phyloP scores from a whole-genome alignment of 1,140 invertebrate species.

The Panagrolaimus sp. region DNA sequence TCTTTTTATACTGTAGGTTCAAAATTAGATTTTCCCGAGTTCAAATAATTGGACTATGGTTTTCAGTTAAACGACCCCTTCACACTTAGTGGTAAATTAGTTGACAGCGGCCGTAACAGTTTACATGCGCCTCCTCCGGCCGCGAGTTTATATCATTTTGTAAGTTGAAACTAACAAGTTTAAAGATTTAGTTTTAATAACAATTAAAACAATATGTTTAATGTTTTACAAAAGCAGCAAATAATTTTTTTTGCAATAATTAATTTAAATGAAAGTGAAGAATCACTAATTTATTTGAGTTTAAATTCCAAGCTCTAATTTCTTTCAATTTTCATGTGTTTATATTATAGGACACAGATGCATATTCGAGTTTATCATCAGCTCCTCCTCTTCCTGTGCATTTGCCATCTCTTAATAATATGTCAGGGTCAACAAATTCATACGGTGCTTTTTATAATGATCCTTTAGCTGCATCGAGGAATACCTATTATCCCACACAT shows the following conservation, averaged over 20 bases:
- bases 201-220: neutral
- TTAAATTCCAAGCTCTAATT: too few species aligned
- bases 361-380: neutral
- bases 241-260: too few species aligned
- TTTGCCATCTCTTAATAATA: neutral
- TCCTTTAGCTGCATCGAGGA: neutral
- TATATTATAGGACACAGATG: neutral
- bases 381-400: constrained; percentile 3
- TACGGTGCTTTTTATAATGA: constrained; percentile 21
- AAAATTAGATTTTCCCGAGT: too few species aligned
- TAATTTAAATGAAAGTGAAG: too few species aligned
- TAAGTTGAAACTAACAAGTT: too few species aligned
- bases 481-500: constrained; percentile 4
- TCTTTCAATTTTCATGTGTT: too few species aligned
- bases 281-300: too few species aligned
- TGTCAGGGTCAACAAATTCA: constrained; percentile 24
- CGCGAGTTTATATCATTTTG: constrained; percentile 8
- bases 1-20: neutral
- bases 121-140: neutral
- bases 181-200: too few species aligned
- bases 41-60: neutral
- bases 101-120: neutral
- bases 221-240: neutral
- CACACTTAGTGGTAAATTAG: constrained; percentile 13
- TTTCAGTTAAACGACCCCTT: neutral